Evolutionary conservation across 2,113 vertebrate genomes (phyloP).

Genomic region (Prunella himalayana): DNA sequence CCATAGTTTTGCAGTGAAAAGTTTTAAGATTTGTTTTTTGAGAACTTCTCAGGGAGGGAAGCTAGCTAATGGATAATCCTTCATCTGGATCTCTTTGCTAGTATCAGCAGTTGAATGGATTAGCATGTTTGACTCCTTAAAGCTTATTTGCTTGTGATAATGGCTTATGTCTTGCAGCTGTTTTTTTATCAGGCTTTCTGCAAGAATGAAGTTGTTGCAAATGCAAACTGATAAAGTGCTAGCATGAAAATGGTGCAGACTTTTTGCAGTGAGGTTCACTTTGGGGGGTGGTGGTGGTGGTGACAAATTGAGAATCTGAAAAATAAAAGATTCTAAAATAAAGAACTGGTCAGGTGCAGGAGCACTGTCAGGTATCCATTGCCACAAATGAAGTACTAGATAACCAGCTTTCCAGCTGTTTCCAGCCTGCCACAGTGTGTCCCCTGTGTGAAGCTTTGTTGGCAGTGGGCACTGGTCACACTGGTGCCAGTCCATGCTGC

Average conservation of each 20-base stretch:
- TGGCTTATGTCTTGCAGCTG: neutral
- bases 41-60: neutral
- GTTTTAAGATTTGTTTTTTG: neutral
- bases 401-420: neutral
- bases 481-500: neutral
- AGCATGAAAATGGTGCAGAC: neutral
- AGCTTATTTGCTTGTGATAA: neutral
- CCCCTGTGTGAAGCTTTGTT: neutral
- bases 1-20: neutral
- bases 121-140: neutral
- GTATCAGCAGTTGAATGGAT: neutral
- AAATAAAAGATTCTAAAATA: neutral
- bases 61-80: neutral
- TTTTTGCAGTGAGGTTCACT: neutral
- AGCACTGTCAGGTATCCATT: neutral
- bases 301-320: neutral
- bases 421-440: rapidly evolving
- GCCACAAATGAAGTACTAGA: neutral
- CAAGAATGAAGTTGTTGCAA: neutral
- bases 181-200: neutral
- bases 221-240: neutral
- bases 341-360: neutral
- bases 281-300: rapidly evolving
- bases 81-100: neutral
- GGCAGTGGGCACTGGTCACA: neutral